Evolutionary conservation across 2,888 invertebrate species (phyloP).

Genomic region (Melipona beecheii): DNA sequence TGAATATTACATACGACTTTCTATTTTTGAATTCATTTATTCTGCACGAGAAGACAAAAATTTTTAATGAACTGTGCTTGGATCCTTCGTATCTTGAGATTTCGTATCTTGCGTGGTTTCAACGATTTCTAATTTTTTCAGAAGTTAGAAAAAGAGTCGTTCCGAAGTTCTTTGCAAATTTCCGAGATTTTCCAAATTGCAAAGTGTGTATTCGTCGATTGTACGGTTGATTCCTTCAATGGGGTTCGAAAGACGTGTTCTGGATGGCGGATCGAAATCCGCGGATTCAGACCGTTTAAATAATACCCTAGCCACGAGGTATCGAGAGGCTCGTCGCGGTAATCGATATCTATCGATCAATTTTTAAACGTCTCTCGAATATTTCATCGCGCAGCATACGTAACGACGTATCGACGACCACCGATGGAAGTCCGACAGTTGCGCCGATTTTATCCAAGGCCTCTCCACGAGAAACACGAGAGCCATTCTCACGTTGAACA

Average conservation of each 20-base stretch:
- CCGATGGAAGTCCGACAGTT: conserved; percentile 37
- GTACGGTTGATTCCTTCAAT: no score
- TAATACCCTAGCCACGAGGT: not conserved
- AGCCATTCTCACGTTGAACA: conserved; percentile 31
- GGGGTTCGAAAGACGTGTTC: not conserved
- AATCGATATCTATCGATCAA: conserved; percentile 16
- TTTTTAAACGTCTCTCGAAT: conserved; percentile 32
- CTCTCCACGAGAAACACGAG: conserved; percentile 53
- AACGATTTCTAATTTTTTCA: no score
- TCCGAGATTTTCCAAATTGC: no score
- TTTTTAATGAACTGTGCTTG: not conserved
- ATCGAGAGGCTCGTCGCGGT: not conserved
- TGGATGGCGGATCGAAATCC: not conserved
- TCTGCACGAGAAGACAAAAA: not conserved
- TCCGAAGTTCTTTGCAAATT: no score
- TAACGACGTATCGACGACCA: conserved; percentile 33
- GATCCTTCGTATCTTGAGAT: not conserved
- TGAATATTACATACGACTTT: not conserved
- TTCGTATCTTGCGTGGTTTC: not conserved
- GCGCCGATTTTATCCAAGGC: conserved; percentile 55
- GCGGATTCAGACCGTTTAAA: not conserved
- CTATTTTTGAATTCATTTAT: not conserved
- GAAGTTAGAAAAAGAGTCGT: no score
- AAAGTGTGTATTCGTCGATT: no score
- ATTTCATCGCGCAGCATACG: conserved; percentile 32